Base-by-base conservation (phyloP, 2,888 invertebrate species). In the Apotomis capreana region DNA sequence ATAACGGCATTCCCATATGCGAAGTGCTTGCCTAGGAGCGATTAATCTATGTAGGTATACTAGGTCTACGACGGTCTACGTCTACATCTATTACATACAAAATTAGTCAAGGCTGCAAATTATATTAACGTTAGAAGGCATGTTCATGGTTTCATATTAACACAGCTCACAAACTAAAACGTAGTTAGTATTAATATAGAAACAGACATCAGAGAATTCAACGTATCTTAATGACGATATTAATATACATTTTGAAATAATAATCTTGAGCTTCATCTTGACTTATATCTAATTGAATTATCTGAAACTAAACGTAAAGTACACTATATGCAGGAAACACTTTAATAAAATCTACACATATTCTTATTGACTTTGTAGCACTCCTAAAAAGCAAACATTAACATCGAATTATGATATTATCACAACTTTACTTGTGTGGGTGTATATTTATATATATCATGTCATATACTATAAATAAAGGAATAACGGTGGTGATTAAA, bases 111-210 rank as follows among this genome's bases (percentile, higher is more conserved):
- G 85, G 87, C 85, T 85, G 88, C 85, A 78, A 82, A 84, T 83
- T 82, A 82, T 70, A 81, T 77, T 80, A 87, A 79, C 79, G 81
- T 80, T 83, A 85, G 84, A 91, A 90, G 90, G 90, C 91, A 91
- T 90, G 88, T 90, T 90, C 89, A 84, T 87, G 90, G 91, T 86
- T 68, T 68, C 61, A 62, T 37, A 65, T 46, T 65, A 65, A 65
- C 60, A 67, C 65, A 62, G 57, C 51, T 71, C 61, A 71, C 51
- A 57, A 62, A 68, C 26, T 46, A 13, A 37, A 67, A 54, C 26
- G 15, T 26, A 44, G 26, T 70, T 26, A 44, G 26, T 70, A 58
- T 36, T 26, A 52, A 49, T 44, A 12, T 52, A 59, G 64, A 69
- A 64, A 65, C 40, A 37, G 55, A 55, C n/a, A 55, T 70, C 49